These are phyloP conservation scores for Monoplex corrugatus DNA, from an alignment of 2,888 invertebrate genomes.

Conservation along the genomic window DNA sequence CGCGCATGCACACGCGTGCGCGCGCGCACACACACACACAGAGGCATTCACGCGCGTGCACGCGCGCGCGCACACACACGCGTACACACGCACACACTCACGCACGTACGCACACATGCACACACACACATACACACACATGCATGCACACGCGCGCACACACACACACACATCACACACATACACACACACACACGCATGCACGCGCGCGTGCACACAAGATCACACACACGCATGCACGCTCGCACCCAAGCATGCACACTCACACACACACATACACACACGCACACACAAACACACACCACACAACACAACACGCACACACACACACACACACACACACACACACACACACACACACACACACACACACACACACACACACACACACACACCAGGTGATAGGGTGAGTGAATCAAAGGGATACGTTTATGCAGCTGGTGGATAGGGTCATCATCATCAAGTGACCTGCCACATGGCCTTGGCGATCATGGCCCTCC, in stretches of 20 bases:
- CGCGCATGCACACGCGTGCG: constrained; percentile 4
- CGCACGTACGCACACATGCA: constrained; percentile 36
- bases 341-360: too few relatives aligned
- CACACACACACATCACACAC: neutral
- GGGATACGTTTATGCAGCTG: too few relatives aligned
- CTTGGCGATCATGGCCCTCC: too few relatives aligned
- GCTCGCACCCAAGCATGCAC: neutral
- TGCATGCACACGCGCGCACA: constrained; percentile 22
- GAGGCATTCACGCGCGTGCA: neutral
- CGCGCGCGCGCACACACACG: constrained; percentile 31
- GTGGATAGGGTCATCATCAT: too few relatives aligned
- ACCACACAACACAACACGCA: too few relatives aligned
- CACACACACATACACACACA: constrained; percentile 41
- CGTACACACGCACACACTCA: constrained; percentile 33
- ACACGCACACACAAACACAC: neutral
- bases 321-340: too few relatives aligned
- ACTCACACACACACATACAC: neutral
- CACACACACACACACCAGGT: too few relatives aligned
- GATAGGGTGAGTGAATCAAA: too few relatives aligned
- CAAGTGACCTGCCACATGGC: too few relatives aligned
- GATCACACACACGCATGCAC: too few relatives aligned
- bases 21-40: constrained; percentile 15
- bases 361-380: too few relatives aligned
- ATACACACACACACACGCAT: too few relatives aligned
- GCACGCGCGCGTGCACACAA: neutral